Percentiles rank a stretch among this genome's conserved stretches.
Conservation (phyloP, 1,140 invertebrate species). For the Achatina immaculata region DNA sequence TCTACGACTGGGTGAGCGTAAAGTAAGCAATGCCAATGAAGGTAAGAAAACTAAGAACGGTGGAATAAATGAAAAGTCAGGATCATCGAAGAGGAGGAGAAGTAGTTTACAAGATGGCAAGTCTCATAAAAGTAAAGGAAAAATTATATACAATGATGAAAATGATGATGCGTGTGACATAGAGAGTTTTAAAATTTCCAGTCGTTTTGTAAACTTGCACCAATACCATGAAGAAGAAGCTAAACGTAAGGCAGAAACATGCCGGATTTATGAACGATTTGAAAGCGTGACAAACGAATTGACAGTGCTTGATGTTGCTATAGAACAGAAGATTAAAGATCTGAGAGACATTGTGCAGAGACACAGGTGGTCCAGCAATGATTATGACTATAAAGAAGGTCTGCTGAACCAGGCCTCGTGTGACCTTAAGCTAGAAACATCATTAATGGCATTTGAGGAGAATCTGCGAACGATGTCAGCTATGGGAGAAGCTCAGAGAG, state of each 20-base stretch:
- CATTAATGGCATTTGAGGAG: neutral
- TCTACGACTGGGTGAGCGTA: slow-evolving; percentile 47
- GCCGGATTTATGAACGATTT: neutral
- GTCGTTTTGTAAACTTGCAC: slow-evolving; percentile 10
- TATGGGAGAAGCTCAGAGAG: neutral
- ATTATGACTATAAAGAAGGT: slow-evolving; percentile 3
- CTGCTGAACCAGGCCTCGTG: slow-evolving; percentile 8
- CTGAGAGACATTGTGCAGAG: slow-evolving; percentile 28
- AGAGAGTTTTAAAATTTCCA: slow-evolving; percentile 30
- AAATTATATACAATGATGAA: neutral
- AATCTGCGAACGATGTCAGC: neutral
- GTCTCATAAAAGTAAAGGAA: neutral
- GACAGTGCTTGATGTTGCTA: neutral
- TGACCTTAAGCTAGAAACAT: neutral
- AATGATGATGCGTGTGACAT: neutral
- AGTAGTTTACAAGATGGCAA: slow-evolving; percentile 34
- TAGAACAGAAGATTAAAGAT: slow-evolving; percentile 1
- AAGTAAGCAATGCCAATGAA: slow-evolving; percentile 42
- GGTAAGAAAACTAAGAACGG: slow-evolving; percentile 49
- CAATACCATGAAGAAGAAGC: neutral
- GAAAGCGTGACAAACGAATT: neutral
- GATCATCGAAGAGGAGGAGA: neutral
- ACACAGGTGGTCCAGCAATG: slow-evolving; percentile 22
- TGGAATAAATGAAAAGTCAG: slow-evolving; percentile 45
- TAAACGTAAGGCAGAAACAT: slow-evolving; percentile 8